A percentile compares a stretch with the other conserved stretches of the same genome.
These are phyloP conservation scores for Scaptomyza pallida DNA, from an alignment of 1,140 invertebrate species.

Conservation along the genomic window DNA sequence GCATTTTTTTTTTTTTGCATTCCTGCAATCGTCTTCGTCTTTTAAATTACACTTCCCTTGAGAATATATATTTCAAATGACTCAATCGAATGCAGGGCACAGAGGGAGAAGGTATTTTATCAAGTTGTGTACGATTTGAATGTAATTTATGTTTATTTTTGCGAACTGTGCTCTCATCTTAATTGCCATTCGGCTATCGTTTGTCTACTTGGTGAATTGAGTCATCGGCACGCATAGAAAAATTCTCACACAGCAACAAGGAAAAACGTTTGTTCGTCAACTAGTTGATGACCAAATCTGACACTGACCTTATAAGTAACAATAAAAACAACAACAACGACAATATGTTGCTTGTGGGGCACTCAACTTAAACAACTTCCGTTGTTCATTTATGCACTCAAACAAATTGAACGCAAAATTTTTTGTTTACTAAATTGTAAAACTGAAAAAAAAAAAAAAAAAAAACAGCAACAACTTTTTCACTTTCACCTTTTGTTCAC, in stretches of 20 bases:
- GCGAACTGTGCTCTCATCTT: conserved; percentile 11
- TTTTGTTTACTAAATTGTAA: conserved; percentile 35
- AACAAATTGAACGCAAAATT: conserved; percentile 45
- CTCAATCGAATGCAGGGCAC: conserved; percentile 1
- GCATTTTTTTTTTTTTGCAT: neutral
- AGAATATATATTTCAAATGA: conserved; percentile 6
- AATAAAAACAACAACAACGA: conserved; percentile 3
- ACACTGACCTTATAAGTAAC: conserved; percentile 67
- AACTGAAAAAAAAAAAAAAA: conserved; percentile 44
- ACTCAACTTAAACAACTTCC: conserved; percentile 68
- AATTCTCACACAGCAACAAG: conserved; percentile 26
- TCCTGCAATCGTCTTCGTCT: no score
- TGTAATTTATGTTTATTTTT: neutral
- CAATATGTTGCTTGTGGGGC: conserved; percentile 18
- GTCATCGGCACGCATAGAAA: neutral
- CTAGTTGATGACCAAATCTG: conserved; percentile 57
- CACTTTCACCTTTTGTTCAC: conserved; percentile 66
- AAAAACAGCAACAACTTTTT: conserved; percentile 34
- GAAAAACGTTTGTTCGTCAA: conserved; percentile 7
- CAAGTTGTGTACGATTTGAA: neutral
- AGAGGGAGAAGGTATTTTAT: neutral
- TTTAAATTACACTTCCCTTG: conserved; percentile 6
- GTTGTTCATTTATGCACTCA: conserved; percentile 52
- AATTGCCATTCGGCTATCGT: conserved; percentile 5
- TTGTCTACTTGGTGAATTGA: conserved; percentile 16